A percentile compares a stretch with the other conserved stretches of the same genome.
Evolutionary conservation across 53 echinoderm and acorn worm species (phyloP).

Genomic region (Temnopleurus reevesii): DNA sequence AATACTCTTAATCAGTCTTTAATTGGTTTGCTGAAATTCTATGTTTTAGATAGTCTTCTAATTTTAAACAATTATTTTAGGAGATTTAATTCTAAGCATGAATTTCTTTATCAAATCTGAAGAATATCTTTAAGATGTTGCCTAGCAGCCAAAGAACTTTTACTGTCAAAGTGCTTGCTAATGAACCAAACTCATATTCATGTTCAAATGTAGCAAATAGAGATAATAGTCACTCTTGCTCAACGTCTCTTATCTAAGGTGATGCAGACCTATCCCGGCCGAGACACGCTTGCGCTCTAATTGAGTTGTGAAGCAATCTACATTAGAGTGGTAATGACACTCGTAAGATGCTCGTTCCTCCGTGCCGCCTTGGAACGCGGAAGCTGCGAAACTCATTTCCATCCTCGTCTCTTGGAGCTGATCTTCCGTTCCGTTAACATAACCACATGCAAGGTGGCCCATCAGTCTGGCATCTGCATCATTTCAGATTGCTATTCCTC

Average conservation of each 20-base stretch:
- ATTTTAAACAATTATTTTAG: too few relatives aligned
- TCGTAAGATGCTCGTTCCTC: conserved; percentile 20
- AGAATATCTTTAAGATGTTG: too few relatives aligned
- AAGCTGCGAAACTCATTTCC: conserved; percentile 9
- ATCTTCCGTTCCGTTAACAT: conserved; percentile 15
- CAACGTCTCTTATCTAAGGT: conserved; percentile 23
- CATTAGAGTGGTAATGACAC: conserved; percentile 46
- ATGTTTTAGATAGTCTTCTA: too few relatives aligned
- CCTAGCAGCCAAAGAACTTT: too few relatives aligned
- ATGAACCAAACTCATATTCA: too few relatives aligned
- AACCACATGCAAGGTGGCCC: conserved; percentile 26
- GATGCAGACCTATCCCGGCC: conserved; percentile 15
- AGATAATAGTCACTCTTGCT: not conserved
- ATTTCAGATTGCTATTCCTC: conserved; percentile 10
- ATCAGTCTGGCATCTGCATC: conserved; percentile 8
- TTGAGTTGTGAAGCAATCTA: conserved; percentile 21
- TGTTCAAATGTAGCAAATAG: not conserved
- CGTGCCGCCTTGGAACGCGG: not conserved
- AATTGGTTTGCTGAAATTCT: too few relatives aligned
- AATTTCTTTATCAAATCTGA: too few relatives aligned
- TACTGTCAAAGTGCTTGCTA: too few relatives aligned
- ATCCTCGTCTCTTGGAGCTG: not conserved
- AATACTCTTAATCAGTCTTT: too few relatives aligned
- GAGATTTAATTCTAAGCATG: too few relatives aligned
- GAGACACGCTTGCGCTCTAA: conserved; percentile 12